phyloP scores from a whole-genome alignment of 2,888 invertebrate genomes.

The Tribolium freemani region DNA sequence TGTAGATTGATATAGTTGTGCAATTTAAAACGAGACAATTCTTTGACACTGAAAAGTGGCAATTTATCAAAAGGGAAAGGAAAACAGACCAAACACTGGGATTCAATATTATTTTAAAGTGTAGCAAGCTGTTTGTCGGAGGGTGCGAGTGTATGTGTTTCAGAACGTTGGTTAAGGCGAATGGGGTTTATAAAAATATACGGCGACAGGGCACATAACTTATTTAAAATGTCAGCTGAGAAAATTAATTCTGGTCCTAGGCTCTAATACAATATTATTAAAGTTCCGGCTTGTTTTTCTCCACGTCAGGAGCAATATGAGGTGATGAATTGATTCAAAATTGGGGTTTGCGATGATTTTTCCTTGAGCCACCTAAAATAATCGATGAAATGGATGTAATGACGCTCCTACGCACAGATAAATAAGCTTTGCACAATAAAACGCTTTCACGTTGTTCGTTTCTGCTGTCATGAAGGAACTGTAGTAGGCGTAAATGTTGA shows the following conservation, averaged over 20 bases:
- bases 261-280: conserved; percentile 62
- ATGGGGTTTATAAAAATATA: conserved; percentile 65
- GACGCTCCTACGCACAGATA: conserved; percentile 21
- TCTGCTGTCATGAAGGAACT: conserved; percentile 32
- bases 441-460: conserved; percentile 39
- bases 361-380: conserved; percentile 1
- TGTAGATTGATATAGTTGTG: conserved; percentile 55
- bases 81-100: conserved; percentile 27
- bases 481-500: conserved; percentile 44
- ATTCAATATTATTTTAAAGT: conserved; percentile 34
- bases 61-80: conserved; percentile 56
- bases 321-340: conserved; percentile 57
- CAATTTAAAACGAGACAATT: conserved; percentile 60
- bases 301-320: conserved; percentile 60
- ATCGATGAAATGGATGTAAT: conserved; percentile 5
- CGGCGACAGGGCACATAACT: conserved; percentile 64
- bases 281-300: conserved; percentile 58
- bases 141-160: conserved; percentile 38
- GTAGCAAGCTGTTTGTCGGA: conserved; percentile 32
- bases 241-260: conserved; percentile 63
- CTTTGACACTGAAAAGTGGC: conserved; percentile 63
- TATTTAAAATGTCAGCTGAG: conserved; percentile 65
- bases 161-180: conserved; percentile 31
- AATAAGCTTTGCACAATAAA: conserved; percentile 36
- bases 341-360: conserved; percentile 1